Conservation (phyloP, 2,888 invertebrate genomes). For the Chirona hameri region DNA sequence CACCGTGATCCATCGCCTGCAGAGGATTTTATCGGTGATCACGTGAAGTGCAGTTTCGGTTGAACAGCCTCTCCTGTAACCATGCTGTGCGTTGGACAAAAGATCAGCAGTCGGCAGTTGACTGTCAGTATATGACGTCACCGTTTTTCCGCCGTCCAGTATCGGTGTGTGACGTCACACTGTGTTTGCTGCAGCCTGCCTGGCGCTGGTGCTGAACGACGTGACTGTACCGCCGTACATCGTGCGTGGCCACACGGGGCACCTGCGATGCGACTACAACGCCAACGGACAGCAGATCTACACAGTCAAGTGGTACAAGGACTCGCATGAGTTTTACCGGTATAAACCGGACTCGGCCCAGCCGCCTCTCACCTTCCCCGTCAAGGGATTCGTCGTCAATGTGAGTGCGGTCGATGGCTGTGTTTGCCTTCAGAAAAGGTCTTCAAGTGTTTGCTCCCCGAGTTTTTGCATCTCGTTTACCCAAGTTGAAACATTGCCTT, state of each 20-base stretch:
- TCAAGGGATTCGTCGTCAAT: background rate
- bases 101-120: too few relatives aligned
- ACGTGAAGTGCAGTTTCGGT: too few relatives aligned
- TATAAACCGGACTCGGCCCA: background rate
- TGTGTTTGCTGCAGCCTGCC: background rate
- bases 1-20: too few relatives aligned
- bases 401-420: background rate
- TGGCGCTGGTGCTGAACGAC: background rate
- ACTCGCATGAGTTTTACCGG: background rate
- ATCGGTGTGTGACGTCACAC: too few relatives aligned
- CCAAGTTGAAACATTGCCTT: too few relatives aligned
- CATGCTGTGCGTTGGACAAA: too few relatives aligned
- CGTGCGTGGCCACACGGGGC: conserved; percentile 6
- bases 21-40: too few relatives aligned
- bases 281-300: background rate
- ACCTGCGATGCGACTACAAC: conserved; percentile 11
- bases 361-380: background rate
- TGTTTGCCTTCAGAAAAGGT: background rate
- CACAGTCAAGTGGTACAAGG: conserved; percentile 27
- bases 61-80: too few relatives aligned
- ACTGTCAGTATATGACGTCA: too few relatives aligned
- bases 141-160: too few relatives aligned
- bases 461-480: too few relatives aligned
- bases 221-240: background rate
- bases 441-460: too few relatives aligned